phyloP scores from a whole-genome alignment of 2,797 vertebrate genomes.

The Heterohyrax brucei region DNA sequence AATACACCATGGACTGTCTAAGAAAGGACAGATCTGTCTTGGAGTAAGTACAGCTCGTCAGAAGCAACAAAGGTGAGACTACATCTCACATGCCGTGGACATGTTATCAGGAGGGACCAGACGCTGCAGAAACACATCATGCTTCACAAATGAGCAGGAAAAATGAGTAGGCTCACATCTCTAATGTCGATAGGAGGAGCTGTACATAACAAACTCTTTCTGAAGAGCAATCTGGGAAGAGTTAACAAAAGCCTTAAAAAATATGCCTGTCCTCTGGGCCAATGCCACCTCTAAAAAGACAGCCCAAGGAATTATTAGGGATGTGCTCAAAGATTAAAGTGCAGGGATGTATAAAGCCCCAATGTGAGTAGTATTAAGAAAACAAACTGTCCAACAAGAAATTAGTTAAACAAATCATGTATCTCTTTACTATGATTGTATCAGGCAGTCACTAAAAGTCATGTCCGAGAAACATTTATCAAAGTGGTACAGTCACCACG shows the following conservation, averaged over 20 bases:
- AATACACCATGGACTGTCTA: no score
- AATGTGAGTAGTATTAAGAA: constrained; percentile 9
- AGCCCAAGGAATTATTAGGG: constrained; percentile 41
- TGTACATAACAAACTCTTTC: constrained; percentile 27
- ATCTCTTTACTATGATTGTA: neutral
- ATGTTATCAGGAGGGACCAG: no score
- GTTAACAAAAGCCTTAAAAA: constrained; percentile 65
- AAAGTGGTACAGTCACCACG: neutral
- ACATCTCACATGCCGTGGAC: no score
- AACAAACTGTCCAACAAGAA: constrained; percentile 60
- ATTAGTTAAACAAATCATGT: constrained; percentile 69
- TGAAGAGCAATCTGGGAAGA: constrained; percentile 62
- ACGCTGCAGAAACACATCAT: no score
- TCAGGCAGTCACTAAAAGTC: constrained; percentile 74
- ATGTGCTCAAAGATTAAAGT: constrained; percentile 52
- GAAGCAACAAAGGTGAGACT: no score
- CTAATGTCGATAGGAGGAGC: neutral
- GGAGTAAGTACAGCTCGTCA: no score
- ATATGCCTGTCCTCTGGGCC: constrained; percentile 30
- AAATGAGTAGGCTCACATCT: neutral
- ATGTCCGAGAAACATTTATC: constrained; percentile 38
- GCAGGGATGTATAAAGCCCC: constrained; percentile 20
- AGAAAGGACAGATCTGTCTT: no score
- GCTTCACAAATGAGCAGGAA: no score
- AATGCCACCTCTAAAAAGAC: constrained; percentile 58